A percentile compares a stretch with the other conserved stretches of the same genome.
These are phyloP conservation scores for Nixonia krombeini DNA, from an alignment of 1,140 invertebrate genomes.

Conservation along the genomic window DNA sequence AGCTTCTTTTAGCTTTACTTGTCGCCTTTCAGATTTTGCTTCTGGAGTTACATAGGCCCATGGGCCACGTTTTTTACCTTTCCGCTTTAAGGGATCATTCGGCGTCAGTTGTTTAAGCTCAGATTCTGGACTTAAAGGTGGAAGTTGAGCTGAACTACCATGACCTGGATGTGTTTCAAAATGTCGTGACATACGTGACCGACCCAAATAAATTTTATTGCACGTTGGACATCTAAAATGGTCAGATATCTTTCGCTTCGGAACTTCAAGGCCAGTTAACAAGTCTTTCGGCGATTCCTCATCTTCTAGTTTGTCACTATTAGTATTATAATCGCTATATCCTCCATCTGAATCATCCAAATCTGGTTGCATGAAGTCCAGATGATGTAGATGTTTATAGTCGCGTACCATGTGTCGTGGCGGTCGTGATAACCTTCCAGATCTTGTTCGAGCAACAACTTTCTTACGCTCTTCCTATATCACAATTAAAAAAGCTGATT, in stretches of 20 bases:
- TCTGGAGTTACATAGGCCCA: constrained; percentile 68
- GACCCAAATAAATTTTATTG: constrained; percentile 74
- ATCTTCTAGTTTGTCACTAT: constrained; percentile 66
- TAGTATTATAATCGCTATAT: constrained; percentile 77
- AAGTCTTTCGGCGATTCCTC: constrained; percentile 61
- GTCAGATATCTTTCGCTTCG: constrained; percentile 72
- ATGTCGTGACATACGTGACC: constrained; percentile 74
- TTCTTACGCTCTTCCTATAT: constrained; percentile 75
- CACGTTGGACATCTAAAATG: constrained; percentile 75
- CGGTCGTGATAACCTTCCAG: constrained; percentile 77
- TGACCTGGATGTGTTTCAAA: constrained; percentile 77
- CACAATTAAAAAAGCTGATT: neutral
- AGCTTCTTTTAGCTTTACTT: constrained; percentile 72
- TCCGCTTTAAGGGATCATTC: constrained; percentile 62
- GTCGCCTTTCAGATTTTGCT: constrained; percentile 67
- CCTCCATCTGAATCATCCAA: constrained; percentile 78
- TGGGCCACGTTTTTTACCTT: constrained; percentile 66
- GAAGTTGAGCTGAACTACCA: constrained; percentile 70
- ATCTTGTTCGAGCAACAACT: constrained; percentile 74
- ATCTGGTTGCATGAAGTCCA: constrained; percentile 75
- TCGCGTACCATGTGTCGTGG: constrained; percentile 79
- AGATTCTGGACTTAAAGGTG: constrained; percentile 56
- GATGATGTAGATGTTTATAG: constrained; percentile 77
- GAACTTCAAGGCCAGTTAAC: constrained; percentile 61
- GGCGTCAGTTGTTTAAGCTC: constrained; percentile 52